These are phyloP conservation scores for Buathra laborator DNA, from an alignment of 2,888 invertebrate species.

Conservation along the genomic window DNA sequence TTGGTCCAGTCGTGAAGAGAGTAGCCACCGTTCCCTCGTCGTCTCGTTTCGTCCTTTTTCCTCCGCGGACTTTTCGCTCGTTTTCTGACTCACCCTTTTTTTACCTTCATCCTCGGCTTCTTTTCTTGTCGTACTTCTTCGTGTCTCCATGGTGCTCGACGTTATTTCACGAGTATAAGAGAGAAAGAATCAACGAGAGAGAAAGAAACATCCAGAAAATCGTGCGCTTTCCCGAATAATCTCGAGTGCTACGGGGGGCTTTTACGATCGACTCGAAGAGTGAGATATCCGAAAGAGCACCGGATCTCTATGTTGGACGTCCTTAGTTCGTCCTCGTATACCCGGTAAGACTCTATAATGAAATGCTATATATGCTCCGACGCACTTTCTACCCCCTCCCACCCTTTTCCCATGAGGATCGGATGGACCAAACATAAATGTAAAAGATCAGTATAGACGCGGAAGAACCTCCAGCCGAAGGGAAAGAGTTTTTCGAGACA, in stretches of 20 bases:
- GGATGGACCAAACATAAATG: conserved; percentile 64
- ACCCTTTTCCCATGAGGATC: conserved; percentile 10
- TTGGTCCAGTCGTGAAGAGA: conserved; percentile 41
- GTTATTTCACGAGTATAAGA: conserved; percentile 41
- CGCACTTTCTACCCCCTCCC: conserved; percentile 21
- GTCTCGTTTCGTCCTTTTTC: neutral
- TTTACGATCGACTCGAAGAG: conserved; percentile 66
- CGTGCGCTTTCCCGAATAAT: conserved; percentile 68
- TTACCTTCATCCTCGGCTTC: conserved; percentile 5
- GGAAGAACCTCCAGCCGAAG: conserved; percentile 17
- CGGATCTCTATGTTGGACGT: conserved; percentile 33
- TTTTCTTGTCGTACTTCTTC: conserved; percentile 2
- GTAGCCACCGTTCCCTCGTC: conserved; percentile 33
- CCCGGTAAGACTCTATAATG: conserved; percentile 55
- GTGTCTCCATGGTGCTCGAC: conserved; percentile 34
- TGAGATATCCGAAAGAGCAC: conserved; percentile 42
- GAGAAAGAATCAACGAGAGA: conserved; percentile 6
- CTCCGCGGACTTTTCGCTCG: conserved; percentile 8
- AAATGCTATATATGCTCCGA: conserved; percentile 37
- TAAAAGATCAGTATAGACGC: conserved; percentile 64
- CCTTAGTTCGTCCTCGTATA: conserved; percentile 22
- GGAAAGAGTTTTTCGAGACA: conserved; percentile 67
- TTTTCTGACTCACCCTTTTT: neutral
- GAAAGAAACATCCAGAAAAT: conserved; percentile 14
- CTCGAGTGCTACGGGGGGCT: conserved; percentile 60